Conservation (phyloP, 1,140 invertebrate species). For the Coptotermes formosanus region DNA sequence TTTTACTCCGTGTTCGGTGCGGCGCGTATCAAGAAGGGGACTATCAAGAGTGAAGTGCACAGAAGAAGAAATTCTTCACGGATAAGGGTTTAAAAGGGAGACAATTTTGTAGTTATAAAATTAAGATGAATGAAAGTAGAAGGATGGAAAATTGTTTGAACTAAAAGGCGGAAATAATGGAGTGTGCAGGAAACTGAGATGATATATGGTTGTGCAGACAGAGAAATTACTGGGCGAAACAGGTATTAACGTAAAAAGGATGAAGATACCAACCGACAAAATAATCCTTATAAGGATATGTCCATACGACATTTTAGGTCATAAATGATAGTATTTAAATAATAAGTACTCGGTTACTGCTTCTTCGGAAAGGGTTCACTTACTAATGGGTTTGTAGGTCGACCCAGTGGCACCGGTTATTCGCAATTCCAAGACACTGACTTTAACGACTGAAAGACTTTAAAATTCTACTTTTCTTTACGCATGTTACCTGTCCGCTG, state of each 20-base stretch:
- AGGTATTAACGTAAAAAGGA: neutral
- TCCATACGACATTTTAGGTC: neutral
- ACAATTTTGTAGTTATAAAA: neutral
- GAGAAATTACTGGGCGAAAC: neutral
- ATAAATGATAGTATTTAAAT: too few species aligned
- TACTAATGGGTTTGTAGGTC: too few species aligned
- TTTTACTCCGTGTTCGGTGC: neutral
- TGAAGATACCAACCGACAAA: neutral
- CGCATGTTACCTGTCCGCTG: too few species aligned
- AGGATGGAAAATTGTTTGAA: neutral
- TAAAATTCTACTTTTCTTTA: too few species aligned
- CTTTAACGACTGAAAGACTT: too few species aligned
- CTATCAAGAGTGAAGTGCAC: neutral
- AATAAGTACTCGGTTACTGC: too few species aligned
- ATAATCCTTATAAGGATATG: neutral
- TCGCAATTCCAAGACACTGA: too few species aligned
- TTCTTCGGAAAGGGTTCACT: too few species aligned
- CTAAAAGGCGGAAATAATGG: neutral
- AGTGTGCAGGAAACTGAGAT: neutral
- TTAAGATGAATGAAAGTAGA: neutral
- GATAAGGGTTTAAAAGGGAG: conserved; percentile 1
- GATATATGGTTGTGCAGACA: neutral
- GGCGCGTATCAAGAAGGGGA: neutral
- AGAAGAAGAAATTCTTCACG: neutral
- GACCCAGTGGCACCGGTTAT: too few species aligned